Evolutionary conservation across 2,113 vertebrate species (phyloP), one percentile per base, ranked within the genome.

Genomic region (Ophthalmotilapia sp.): DNA sequence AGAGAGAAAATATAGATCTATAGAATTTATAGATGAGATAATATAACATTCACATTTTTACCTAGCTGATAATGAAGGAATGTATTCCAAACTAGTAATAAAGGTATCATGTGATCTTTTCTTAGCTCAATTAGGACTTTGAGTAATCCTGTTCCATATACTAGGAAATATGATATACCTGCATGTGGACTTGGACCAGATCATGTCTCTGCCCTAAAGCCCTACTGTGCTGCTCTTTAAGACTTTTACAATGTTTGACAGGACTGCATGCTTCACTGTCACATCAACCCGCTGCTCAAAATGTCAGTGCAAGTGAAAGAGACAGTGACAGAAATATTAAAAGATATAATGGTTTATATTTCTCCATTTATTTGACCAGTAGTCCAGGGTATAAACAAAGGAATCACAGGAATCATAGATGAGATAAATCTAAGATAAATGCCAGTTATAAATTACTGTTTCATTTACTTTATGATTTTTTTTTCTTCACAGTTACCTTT

Each of bases 21-120:
- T 49, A 47, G 7, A 62, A 33, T 42, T 53, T 12, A 60, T 62
- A 68, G n/a, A 45, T 13, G 15, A 19, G 58, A 53, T 73, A 80
- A 83, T 55, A 70, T 82, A 15, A 58, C 7, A 80, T 19, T 33
- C 26, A 40, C 26, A n/a, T 77, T 77, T 62, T 68, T 82, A 65
- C 84, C 33, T 83, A 81, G 51, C 80, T 79, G 80, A 88, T 79
- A 86, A 92, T 87, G 38, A 93, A 87, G 82, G 91, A 91, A 77
- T 84, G 80, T 3, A 47, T 38, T 38, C 4, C 60, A 65, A 7
- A n/a, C 33, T n/a, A 80, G 79, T 75, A 86, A 36, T n/a, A 12
- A 36, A 65, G 68, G 65, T 79, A 87, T 89, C 17, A 45, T 21
- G 58, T 81, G 54, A 70, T n/a, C 36, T 81, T 58, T 89, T 62